Evolutionary conservation across 2,113 vertebrate genomes (phyloP).

Genomic region (Anas platyrhynchos): DNA sequence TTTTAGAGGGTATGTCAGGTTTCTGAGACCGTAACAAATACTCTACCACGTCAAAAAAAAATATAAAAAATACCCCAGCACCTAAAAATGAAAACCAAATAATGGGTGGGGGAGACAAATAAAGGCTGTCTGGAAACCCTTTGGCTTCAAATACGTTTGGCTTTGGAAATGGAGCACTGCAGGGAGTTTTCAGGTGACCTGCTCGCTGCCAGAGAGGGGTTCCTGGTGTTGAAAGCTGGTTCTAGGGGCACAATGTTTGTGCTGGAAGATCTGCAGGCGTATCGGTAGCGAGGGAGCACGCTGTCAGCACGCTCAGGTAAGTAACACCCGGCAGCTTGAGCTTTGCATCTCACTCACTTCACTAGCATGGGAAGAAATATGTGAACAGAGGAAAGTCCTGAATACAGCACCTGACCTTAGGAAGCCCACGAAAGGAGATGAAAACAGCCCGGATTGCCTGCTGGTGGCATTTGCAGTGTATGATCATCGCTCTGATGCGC

Average conservation of each 20-base stretch:
- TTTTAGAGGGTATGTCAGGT: background rate
- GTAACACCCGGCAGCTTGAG: background rate
- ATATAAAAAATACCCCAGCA: background rate
- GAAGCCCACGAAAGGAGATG: background rate
- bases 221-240: background rate
- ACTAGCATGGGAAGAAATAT: background rate
- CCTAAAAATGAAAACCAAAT: background rate
- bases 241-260: background rate
- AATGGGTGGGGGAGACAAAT: too few relatives aligned
- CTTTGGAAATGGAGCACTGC: background rate
- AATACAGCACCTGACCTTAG: fast-evolving
- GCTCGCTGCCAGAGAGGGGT: background rate
- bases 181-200: background rate
- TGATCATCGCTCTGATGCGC: fast-evolving
- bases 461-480: background rate
- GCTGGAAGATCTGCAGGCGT: fast-evolving
- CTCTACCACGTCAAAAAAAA: too few relatives aligned
- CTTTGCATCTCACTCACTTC: background rate
- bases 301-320: background rate
- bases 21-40: background rate
- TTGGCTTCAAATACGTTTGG: too few relatives aligned
- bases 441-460: too few relatives aligned
- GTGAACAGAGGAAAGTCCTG: background rate
- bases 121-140: background rate
- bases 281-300: fast-evolving